Evolutionary conservation across 2,113 vertebrate genomes (phyloP), one percentile per base, ranked within the genome.

Genomic region (Hipposideros armiger): DNA sequence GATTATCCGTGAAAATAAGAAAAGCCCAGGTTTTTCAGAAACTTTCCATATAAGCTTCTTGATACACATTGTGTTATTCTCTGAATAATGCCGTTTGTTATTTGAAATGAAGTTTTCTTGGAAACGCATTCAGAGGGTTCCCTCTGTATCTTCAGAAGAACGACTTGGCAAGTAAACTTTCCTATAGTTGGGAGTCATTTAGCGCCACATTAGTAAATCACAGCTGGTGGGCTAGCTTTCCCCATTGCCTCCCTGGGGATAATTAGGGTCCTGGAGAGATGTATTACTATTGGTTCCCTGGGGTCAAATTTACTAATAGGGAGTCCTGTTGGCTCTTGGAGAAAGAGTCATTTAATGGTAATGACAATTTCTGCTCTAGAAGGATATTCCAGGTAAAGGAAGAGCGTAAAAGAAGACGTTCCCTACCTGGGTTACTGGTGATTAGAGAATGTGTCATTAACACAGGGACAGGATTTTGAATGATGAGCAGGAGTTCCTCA

Each of bases 191-290:
- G 40, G 70, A 82, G 70, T 74, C 80, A 67, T 5, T 88, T 56
- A 32, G 42, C 0, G 2, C 58, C 36, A 6, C 54, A 32, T 80
- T 94, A 80, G 28, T 30, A 81, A 78, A 3, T 50, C 76, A 24
- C 81, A 93, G 86, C 45, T 7, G 54, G 69, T 47, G 50, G 80
- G 47, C 50, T 56, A 3, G 2, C 22, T 60, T 64, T 6, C 70
- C n/a, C 17, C 11, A 26, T 4, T 1, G 28, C 40, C 60, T 73
- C 45, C n/a, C 50, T 78, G 67, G 77, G 64, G 50, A 90, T 87
- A 96, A 89, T 87, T 80, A 87, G 70, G 15, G 47, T 76, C 73
- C 47, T 42, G 8, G 89, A 77, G 83, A 83, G 78, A 74, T 73
- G 40, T 40, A 50, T 85, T 82, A 87, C 64, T 54, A 62, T 67